Evolutionary conservation across 2,888 invertebrate genomes (phyloP).

Genomic region (Phalera bucephala): DNA sequence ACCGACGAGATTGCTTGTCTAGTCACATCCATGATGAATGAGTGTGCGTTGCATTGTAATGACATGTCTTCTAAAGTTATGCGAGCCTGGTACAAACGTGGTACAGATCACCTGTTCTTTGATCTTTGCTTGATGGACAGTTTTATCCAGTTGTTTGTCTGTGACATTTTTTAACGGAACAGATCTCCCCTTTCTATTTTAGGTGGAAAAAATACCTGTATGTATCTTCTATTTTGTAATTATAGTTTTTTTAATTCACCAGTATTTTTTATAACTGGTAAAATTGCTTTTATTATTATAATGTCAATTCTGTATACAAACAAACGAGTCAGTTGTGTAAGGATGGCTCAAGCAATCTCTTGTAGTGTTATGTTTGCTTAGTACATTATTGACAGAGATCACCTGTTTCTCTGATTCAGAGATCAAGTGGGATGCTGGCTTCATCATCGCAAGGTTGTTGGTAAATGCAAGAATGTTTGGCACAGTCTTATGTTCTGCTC

Average conservation of each 20-base stretch:
- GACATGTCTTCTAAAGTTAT: slow-evolving; percentile 36
- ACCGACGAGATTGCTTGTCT: slow-evolving; percentile 34
- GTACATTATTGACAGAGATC: slow-evolving; percentile 41
- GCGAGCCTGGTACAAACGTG: slow-evolving; percentile 48
- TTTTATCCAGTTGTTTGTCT: background rate
- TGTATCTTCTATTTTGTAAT: too few relatives aligned
- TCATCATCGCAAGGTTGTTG: too few relatives aligned
- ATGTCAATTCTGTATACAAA: background rate
- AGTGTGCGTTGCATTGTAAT: slow-evolving; percentile 9
- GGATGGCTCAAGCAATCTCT: slow-evolving; percentile 15
- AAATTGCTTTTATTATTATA: too few relatives aligned
- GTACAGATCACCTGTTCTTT: slow-evolving; percentile 57
- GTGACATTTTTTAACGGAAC: background rate
- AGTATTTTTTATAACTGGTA: too few relatives aligned
- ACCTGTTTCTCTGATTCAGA: slow-evolving; percentile 36
- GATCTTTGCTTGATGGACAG: slow-evolving; percentile 26
- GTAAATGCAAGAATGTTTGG: too few relatives aligned
- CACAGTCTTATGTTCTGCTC: too few relatives aligned
- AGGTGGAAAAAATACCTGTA: too few relatives aligned
- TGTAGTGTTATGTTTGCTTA: slow-evolving; percentile 35
- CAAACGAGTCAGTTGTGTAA: background rate
- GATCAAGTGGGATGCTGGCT: too few relatives aligned
- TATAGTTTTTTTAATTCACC: too few relatives aligned
- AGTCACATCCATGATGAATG: slow-evolving; percentile 9
- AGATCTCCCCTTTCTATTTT: too few relatives aligned